Conservation (phyloP, 2,888 invertebrate genomes). For the Cancer borealis region DNA sequence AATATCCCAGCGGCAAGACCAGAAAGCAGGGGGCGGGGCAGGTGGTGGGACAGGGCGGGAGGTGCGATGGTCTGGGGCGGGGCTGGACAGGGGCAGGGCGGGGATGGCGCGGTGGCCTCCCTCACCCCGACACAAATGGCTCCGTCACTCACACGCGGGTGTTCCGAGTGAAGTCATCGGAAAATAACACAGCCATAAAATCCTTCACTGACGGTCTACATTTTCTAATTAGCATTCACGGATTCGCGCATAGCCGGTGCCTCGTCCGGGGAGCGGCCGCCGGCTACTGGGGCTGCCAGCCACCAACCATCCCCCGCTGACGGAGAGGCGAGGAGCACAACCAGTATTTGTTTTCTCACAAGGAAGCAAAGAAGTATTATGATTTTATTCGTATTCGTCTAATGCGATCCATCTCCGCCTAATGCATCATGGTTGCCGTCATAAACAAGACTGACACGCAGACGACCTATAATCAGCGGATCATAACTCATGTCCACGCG, state of each 20-base stretch:
- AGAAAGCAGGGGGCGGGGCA: not conserved
- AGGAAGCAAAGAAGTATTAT: not conserved
- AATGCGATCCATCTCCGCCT: conserved; percentile 24
- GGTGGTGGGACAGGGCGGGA: not conserved
- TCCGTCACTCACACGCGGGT: conserved; percentile 53
- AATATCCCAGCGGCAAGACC: not conserved
- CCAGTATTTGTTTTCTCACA: not conserved
- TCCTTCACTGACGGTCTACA: conserved; percentile 57
- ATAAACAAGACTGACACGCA: conserved; percentile 41
- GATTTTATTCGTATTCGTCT: not conserved
- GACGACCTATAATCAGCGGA: not conserved
- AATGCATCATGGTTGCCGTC: conserved; percentile 40
- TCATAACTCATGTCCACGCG: conserved; percentile 12
- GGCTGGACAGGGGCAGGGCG: not conserved
- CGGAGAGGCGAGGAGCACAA: not conserved
- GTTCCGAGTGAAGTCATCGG: conserved; percentile 60
- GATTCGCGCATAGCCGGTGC: conserved; percentile 48
- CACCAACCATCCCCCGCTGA: not conserved
- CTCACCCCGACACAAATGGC: conserved; percentile 37
- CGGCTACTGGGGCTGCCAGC: not conserved
- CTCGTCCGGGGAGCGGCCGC: conserved; percentile 4
- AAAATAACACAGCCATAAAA: conserved; percentile 62
- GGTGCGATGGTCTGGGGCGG: not conserved
- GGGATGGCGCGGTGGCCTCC: conserved; percentile 5
- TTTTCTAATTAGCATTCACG: conserved; percentile 61